Evolutionary conservation across 2,888 invertebrate genomes (phyloP), one percentile per base, ranked within the genome.

Genomic region (Apodemia hepburni): DNA sequence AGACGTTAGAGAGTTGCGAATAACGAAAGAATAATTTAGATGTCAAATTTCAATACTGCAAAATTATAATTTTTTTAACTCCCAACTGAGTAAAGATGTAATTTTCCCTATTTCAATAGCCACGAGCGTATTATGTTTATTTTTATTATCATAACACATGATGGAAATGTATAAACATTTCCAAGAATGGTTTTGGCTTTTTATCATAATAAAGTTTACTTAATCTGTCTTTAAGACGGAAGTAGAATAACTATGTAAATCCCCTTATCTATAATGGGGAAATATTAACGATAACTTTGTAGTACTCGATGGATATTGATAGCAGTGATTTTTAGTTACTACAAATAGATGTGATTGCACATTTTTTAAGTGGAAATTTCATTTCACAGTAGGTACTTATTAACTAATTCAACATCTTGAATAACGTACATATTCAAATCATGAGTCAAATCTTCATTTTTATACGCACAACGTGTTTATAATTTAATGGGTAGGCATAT

Each of bases 221-320:
- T 54, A 54, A 27, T 54, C 9, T 18, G 11, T 18, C 15, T 22
- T 42, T 54, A 54, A 27, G 27, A 54, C 54, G 54, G 54, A 54
- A 22, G 11, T 54, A 54, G 27, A 54, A 27, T 27, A 22, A 22
- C 22, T 22, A 49, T 51, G 9, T 51, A 17, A 51, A 15, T 22
- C 17, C 54, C 54, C 27, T 22, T 54, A 54, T 54, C 54, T 22
- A 12, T 54, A 22, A 27, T 22, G 9, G 27, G 12, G 15, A 54
- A 54, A 54, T 54, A 54, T 22, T 54, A 54, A 54, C 9, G 54
- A 54, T 54, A 27, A 54, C 11, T 54, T 15, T 27, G 54, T 54
- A 54, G 54, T 12, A 18, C 27, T 54, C 54, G 54, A 54, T 15
- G 27, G 5, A 22, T 54, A 54, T 27, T 12, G 12, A 15, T 54